Evolutionary conservation across 2,888 invertebrate species (phyloP).

Genomic region (Griposia aprilina): DNA sequence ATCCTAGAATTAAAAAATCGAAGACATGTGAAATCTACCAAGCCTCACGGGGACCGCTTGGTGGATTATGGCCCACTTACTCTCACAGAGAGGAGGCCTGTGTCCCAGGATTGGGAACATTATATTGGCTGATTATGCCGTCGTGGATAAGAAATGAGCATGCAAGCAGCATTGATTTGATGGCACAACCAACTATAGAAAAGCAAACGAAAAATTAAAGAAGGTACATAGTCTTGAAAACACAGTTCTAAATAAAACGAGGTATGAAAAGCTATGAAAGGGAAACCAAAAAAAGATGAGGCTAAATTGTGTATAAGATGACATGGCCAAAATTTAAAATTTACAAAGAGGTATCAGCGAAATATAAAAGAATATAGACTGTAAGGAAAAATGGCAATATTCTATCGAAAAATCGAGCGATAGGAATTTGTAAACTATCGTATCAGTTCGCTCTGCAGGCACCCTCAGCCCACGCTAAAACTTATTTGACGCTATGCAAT

Average conservation of each 20-base stretch:
- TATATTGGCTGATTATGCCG: background rate
- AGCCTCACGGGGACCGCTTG: too few species aligned
- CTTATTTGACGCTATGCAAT: slow-evolving; percentile 1
- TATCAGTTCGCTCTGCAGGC: background rate
- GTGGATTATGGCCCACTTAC: background rate
- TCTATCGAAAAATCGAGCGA: background rate
- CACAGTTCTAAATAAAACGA: background rate
- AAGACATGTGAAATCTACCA: too few species aligned
- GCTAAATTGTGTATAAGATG: background rate
- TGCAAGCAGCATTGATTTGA: background rate
- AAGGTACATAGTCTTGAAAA: background rate
- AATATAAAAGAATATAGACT: background rate
- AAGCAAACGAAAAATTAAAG: background rate
- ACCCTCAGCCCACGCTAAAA: background rate
- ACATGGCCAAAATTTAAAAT: background rate
- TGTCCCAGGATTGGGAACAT: background rate
- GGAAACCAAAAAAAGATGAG: background rate
- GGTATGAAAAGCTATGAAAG: background rate
- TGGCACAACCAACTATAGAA: background rate
- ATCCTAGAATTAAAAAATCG: too few species aligned
- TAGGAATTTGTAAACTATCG: slow-evolving; percentile 3
- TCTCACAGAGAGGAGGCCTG: background rate
- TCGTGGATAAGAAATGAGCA: background rate
- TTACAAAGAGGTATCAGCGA: background rate
- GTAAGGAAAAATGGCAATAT: background rate